A percentile compares a stretch with the other conserved stretches of the same genome.
Conservation (phyloP, 2,797 vertebrate species). For the Botia kubotai region DNA sequence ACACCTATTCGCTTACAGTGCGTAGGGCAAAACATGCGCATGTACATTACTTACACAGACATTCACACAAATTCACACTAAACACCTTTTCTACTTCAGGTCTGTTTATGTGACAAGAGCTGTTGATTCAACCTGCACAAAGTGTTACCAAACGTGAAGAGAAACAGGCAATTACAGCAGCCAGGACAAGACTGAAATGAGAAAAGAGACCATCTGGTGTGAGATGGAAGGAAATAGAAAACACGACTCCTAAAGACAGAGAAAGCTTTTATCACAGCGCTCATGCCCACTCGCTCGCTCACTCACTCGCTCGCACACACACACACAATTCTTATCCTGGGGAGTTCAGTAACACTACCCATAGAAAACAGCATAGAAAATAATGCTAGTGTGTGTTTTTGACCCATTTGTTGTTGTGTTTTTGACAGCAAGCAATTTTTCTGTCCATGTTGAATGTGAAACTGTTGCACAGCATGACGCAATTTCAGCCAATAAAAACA, state of each 20-base stretch:
- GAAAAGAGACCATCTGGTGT: constrained; percentile 32
- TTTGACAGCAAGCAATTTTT: too few relatives aligned
- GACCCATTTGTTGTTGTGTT: too few relatives aligned
- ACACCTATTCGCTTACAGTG: constrained; percentile 51
- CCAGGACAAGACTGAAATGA: constrained; percentile 16
- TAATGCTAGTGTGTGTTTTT: too few relatives aligned
- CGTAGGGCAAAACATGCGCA: neutral
- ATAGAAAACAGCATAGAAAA: too few relatives aligned
- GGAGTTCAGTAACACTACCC: neutral
- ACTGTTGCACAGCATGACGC: too few relatives aligned
- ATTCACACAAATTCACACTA: constrained; percentile 16
- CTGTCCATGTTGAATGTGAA: too few relatives aligned
- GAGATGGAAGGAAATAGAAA: neutral
- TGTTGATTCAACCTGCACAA: constrained; percentile 26
- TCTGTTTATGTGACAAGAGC: constrained; percentile 24
- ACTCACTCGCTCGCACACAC: too few relatives aligned
- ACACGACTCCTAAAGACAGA: neutral
- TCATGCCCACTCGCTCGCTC: too few relatives aligned
- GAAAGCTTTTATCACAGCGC: neutral
- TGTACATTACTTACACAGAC: neutral
- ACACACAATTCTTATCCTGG: neutral
- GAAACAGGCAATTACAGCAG: constrained; percentile 14
- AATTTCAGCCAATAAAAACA: too few relatives aligned
- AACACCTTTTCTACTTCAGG: constrained; percentile 17
- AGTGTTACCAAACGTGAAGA: constrained; percentile 25